Evolutionary conservation across 1,140 invertebrate species (phyloP), one percentile per base, ranked within the genome.

Genomic region (Ephestia elutella): DNA sequence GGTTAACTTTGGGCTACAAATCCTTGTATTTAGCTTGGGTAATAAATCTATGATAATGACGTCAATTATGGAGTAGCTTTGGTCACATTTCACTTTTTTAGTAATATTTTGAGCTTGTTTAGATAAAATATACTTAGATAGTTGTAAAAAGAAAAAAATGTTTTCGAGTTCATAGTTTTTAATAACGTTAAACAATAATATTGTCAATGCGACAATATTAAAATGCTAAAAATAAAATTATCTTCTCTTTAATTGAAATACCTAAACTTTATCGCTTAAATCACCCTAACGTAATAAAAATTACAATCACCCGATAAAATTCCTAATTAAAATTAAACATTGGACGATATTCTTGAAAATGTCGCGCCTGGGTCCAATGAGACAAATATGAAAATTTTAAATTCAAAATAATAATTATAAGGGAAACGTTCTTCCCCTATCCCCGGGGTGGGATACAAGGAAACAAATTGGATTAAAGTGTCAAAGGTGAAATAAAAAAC

Each of bases 391-490:
- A 67, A 71, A 75, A 80, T 73, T 78, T 68, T 60, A 78, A 75
- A 75, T 71, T 82, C 73, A 77, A 81, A 86, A 86, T 77, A 75
- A 82, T 74, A 86, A 86, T 88, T 86, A 88, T 86, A 79, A 77
- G 63, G 49, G 76, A 83, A 73, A 77, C 65, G 78, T 71, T 75
- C 69, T 80, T 73, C 78, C 82, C 83, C 76, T 57, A 65, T 85
- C 83, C 80, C 83, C 38, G 38, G 83, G 75, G 83, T 59, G 63
- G 63, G 61, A 80, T 86, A 82, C 73, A 80, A 80, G 75, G 71
- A 80, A 86, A 86, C 78, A 86, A 88, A 88, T 86, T 88, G 81
- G 82, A 88, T 88, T 86, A 86, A 88, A 88, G 69, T 86, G 82
- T 88, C 86, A 88, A 86, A 88, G 86, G 80, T 88, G 78, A 84